phyloP scores from a whole-genome alignment of 35 echinoderm and acorn worm species.

The Ptychodera flava region DNA sequence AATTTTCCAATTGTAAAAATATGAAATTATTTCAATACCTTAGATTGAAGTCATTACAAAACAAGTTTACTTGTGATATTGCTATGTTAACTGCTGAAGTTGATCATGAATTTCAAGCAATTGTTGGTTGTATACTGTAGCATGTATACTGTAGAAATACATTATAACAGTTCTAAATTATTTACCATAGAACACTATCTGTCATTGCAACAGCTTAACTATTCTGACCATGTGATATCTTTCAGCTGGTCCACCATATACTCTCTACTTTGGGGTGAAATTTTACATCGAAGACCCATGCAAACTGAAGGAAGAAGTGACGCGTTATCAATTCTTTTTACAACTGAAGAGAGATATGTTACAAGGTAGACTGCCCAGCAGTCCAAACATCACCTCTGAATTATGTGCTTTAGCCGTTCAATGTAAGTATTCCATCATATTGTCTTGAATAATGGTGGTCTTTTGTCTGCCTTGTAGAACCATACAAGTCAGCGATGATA shows the following conservation, averaged over 20 bases:
- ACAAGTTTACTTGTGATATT: too few species aligned
- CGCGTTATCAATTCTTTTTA: slow-evolving; percentile 82
- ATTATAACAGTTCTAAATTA: neutral
- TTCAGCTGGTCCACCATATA: slow-evolving; percentile 67
- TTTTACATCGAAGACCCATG: slow-evolving; percentile 97
- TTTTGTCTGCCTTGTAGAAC: too few species aligned
- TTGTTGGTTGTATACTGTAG: too few species aligned
- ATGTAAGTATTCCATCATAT: slow-evolving; percentile 86
- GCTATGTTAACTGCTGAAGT: too few species aligned
- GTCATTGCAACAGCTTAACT: too few species aligned
- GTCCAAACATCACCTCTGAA: slow-evolving; percentile 45
- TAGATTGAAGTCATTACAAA: too few species aligned
- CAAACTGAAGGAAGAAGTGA: slow-evolving; percentile 87
- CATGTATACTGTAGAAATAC: neutral
- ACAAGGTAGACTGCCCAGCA: slow-evolving; percentile 67
- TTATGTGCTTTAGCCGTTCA: slow-evolving; percentile 71
- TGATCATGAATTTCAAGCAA: too few species aligned
- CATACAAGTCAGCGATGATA: too few species aligned
- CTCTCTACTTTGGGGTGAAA: slow-evolving; percentile 94
- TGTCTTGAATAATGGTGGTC: too few species aligned
- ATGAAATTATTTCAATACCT: slow-evolving; percentile 4
- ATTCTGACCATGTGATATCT: too few species aligned
- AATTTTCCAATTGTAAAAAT: too few species aligned
- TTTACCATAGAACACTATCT: neutral
- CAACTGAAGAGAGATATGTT: slow-evolving; percentile 91